A percentile compares a stretch with the other conserved stretches of the same genome.
These are phyloP conservation scores for Leptinotarsa rubiginosa DNA, from an alignment of 2,888 invertebrate species.

Conservation along the genomic window DNA sequence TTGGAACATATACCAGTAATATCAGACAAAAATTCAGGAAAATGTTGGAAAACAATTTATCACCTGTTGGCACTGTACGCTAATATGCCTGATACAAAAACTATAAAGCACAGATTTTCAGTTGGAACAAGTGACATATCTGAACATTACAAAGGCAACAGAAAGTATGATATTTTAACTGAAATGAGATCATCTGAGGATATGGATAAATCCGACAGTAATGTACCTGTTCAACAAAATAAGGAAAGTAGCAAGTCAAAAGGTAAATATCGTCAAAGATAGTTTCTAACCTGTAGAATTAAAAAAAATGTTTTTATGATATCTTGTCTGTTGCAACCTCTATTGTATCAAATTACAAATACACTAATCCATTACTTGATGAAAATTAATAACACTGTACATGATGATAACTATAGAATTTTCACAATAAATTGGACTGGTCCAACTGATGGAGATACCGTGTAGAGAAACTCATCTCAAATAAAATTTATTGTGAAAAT, in stretches of 20 bases:
- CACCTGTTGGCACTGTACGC: conserved; percentile 92
- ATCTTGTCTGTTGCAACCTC: too few relatives aligned
- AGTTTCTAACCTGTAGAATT: too few relatives aligned
- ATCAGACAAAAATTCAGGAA: conserved; percentile 68
- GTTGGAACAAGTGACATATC: conserved; percentile 74
- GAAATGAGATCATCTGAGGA: conserved; percentile 72
- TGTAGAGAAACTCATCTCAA: too few relatives aligned
- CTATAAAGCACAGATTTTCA: conserved; percentile 83
- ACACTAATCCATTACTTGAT: too few relatives aligned
- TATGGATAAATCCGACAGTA: conserved; percentile 68
- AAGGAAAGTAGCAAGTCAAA: conserved; percentile 63
- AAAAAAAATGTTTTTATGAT: neutral
- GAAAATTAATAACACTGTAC: too few relatives aligned
- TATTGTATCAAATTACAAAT: too few relatives aligned
- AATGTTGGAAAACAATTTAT: conserved; percentile 96
- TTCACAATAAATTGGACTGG: too few relatives aligned
- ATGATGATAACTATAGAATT: too few relatives aligned
- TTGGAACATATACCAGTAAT: conserved; percentile 68
- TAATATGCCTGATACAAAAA: conserved; percentile 94
- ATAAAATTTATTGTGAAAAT: too few relatives aligned
- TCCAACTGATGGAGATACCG: too few relatives aligned
- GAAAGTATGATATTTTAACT: conserved; percentile 71
- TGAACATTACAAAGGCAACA: conserved; percentile 75
- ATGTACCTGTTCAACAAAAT: conserved; percentile 63
- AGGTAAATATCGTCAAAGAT: conserved; percentile 27